phyloP scores from a whole-genome alignment of 2,888 invertebrate genomes.

The Hipparchia sbordonii region DNA sequence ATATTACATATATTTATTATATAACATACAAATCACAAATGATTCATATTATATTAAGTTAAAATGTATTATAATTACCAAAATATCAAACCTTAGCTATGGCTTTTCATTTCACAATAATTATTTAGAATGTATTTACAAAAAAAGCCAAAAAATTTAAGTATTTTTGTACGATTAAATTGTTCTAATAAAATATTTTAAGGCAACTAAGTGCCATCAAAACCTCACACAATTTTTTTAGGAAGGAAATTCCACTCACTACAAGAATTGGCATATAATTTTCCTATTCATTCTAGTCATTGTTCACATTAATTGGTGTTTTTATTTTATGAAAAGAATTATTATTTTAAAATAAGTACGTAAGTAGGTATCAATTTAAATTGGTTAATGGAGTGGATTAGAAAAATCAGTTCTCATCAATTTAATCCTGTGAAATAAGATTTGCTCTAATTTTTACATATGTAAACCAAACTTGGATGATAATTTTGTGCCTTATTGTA shows the following conservation, averaged over 20 bases:
- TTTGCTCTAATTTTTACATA: not conserved
- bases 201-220: not conserved
- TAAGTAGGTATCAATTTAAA: too few species aligned
- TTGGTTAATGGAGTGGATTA: too few species aligned
- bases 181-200: not conserved
- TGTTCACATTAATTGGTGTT: conserved; percentile 1
- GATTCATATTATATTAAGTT: too few species aligned
- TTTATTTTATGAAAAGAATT: not conserved
- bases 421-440: not conserved
- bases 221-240: not conserved
- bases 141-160: not conserved
- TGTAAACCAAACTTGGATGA: not conserved
- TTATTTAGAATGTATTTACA: not conserved
- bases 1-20: too few species aligned
- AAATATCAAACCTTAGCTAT: too few species aligned
- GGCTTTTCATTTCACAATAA: too few species aligned
- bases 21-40: too few species aligned
- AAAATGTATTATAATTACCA: too few species aligned
- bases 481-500: conserved; percentile 17
- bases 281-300: conserved; percentile 16
- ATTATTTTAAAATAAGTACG: not conserved
- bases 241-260: not conserved
- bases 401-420: not conserved
- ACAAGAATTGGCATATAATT: not conserved
- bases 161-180: too few species aligned